These are phyloP conservation scores for Drosophila tani DNA, from an alignment of 1,140 invertebrate genomes.

Conservation along the genomic window DNA sequence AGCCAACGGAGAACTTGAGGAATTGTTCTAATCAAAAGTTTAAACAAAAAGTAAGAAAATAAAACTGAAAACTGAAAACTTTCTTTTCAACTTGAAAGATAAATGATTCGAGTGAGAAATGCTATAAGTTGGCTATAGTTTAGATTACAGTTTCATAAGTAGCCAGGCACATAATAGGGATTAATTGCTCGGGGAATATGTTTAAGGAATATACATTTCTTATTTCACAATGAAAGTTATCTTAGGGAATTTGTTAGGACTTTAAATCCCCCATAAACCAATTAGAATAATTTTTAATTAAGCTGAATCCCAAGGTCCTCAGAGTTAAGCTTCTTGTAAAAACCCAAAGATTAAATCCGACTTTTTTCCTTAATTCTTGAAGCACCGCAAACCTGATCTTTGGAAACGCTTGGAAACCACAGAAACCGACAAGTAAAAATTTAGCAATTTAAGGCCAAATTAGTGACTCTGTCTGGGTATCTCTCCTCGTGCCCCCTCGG, in stretches of 20 bases:
- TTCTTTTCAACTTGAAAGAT: conserved; percentile 66
- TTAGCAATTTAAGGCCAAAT: conserved; percentile 52
- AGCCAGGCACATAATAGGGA: conserved; percentile 34
- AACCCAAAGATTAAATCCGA: not conserved
- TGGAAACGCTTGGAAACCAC: not conserved
- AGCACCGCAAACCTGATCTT: not conserved
- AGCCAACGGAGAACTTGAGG: conserved; percentile 52
- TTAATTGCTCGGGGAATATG: conserved; percentile 41
- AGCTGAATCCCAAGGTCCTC: not conserved
- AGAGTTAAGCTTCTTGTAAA: not conserved
- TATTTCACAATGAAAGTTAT: conserved; percentile 19
- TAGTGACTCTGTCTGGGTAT: conserved; percentile 17
- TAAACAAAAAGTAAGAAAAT: conserved; percentile 47
- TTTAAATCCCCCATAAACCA: not conserved
- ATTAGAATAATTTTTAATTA: not conserved
- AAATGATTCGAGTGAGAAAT: conserved; percentile 48
- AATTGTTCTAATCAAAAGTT: conserved; percentile 80
- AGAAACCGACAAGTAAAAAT: conserved; percentile 31
- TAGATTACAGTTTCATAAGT: conserved; percentile 45
- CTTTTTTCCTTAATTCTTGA: not conserved
- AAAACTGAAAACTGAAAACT: conserved; percentile 41
- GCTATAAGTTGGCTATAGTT: conserved; percentile 8
- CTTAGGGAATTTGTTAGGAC: not conserved
- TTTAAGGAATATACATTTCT: conserved; percentile 4
- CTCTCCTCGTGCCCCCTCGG: conserved; percentile 2